phyloP scores from a whole-genome alignment of 2,113 vertebrate species.

The Pseudorasbora parva region DNA sequence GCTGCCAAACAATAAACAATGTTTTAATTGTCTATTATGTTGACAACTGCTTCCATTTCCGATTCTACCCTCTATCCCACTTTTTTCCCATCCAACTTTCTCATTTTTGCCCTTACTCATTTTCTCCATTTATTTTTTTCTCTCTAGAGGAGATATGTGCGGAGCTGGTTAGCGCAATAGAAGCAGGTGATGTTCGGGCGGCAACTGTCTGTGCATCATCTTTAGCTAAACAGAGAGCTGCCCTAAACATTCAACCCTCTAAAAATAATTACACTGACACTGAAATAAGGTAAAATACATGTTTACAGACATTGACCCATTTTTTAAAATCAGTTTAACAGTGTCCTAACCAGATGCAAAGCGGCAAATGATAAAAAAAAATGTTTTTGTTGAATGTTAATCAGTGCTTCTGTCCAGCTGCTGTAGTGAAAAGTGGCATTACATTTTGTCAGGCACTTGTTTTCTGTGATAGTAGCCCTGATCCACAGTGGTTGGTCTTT shows the following conservation, averaged over 20 bases:
- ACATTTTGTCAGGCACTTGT: too few species aligned
- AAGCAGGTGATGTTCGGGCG: conserved; percentile 75
- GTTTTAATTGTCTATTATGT: conserved; percentile 43
- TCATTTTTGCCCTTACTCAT: not conserved
- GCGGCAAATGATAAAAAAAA: not conserved
- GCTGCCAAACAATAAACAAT: conserved; percentile 43
- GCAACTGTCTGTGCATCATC: conserved; percentile 77
- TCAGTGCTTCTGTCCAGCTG: not conserved
- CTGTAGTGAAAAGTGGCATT: too few species aligned
- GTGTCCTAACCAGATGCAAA: not conserved
- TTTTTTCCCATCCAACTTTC: not conserved
- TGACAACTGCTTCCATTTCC: not conserved
- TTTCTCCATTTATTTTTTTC: not conserved
- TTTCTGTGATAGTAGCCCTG: too few species aligned
- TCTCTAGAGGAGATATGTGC: conserved; percentile 80
- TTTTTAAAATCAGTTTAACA: not conserved
- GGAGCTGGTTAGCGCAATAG: conserved; percentile 79
- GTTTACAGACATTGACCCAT: not conserved
- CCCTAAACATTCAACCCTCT: conserved; percentile 75
- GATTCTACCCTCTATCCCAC: not conserved
- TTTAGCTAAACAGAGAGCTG: conserved; percentile 79
- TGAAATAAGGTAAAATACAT: conserved; percentile 79
- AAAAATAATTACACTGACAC: conserved; percentile 80
- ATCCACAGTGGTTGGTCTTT: too few species aligned
- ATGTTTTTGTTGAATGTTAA: not conserved